Conservation (phyloP, 2,888 invertebrate genomes). For the Dinocampus coccinellae region DNA sequence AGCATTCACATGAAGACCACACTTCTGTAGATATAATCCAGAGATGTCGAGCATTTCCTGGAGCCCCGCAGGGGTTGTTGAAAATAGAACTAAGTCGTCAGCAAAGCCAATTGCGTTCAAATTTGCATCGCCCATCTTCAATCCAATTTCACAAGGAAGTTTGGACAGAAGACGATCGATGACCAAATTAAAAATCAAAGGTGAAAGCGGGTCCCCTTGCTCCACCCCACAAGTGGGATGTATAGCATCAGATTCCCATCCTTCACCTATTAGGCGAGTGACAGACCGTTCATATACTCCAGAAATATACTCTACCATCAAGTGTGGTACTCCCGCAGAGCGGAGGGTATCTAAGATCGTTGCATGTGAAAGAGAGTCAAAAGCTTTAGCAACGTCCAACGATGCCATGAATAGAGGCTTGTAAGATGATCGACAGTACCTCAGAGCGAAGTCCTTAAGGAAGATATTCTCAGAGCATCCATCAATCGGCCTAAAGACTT, state of each 20-base stretch:
- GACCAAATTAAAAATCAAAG: conserved; percentile 39
- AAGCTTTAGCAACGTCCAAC: conserved; percentile 67
- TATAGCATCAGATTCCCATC: conserved; percentile 21
- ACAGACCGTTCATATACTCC: background rate
- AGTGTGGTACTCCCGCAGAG: conserved; percentile 7
- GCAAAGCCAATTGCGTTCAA: conserved; percentile 43
- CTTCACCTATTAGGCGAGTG: background rate
- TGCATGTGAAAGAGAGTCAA: conserved; percentile 59
- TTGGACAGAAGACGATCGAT: conserved; percentile 19
- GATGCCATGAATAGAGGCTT: conserved; percentile 61
- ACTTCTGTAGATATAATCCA: conserved; percentile 33
- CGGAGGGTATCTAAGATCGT: conserved; percentile 24
- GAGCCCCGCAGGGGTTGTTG: conserved; percentile 45
- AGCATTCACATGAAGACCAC: conserved; percentile 50
- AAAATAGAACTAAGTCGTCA: conserved; percentile 49
- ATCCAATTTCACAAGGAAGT: conserved; percentile 6
- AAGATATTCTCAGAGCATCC: conserved; percentile 31
- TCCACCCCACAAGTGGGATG: conserved; percentile 42
- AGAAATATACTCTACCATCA: conserved; percentile 19
- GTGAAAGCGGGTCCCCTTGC: conserved; percentile 48
- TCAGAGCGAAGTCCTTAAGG: conserved; percentile 31
- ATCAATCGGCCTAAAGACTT: conserved; percentile 30
- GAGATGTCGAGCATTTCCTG: conserved; percentile 20
- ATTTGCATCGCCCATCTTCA: background rate
- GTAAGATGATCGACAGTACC: conserved; percentile 45